Evolutionary conservation across 2,888 invertebrate genomes (phyloP).

Genomic region (Macrophya alboannulata): DNA sequence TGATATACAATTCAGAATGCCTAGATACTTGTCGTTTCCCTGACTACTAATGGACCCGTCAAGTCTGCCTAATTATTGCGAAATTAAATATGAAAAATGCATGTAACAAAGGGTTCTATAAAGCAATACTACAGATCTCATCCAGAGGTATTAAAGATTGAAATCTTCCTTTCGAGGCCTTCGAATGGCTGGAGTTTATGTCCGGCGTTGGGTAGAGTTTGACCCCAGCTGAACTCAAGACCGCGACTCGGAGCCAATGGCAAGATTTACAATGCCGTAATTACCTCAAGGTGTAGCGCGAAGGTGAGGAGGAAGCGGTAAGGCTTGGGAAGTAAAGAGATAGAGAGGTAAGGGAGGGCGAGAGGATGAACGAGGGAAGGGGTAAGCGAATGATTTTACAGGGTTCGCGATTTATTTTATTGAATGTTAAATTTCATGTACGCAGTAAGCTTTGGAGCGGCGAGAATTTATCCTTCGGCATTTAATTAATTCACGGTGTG

Average conservation of each 20-base stretch:
- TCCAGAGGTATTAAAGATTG: not conserved
- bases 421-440: constrained; percentile 78
- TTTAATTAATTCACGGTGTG: constrained; percentile 79
- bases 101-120: not conserved
- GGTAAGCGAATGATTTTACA: constrained; percentile 67
- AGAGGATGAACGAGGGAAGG: constrained; percentile 60
- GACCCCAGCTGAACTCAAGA: constrained; percentile 48
- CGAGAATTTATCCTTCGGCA: constrained; percentile 79
- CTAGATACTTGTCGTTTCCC: not conserved
- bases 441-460: constrained; percentile 72
- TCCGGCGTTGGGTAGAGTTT: constrained; percentile 43
- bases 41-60: not conserved
- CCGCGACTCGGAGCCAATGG: constrained; percentile 53
- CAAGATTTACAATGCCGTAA: constrained; percentile 55
- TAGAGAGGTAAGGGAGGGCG: constrained; percentile 49
- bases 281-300: constrained; percentile 49
- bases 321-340: constrained; percentile 19
- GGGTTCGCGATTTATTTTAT: constrained; percentile 75
- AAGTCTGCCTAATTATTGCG: not conserved
- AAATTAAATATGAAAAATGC: not conserved
- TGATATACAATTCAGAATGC: not conserved
- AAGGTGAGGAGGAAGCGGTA: constrained; percentile 36
- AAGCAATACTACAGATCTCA: not conserved
- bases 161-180: constrained; percentile 10
- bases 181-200: constrained; percentile 45